These are phyloP conservation scores for Hyppa rectilinea DNA, from an alignment of 2,888 invertebrate genomes.

Conservation along the genomic window DNA sequence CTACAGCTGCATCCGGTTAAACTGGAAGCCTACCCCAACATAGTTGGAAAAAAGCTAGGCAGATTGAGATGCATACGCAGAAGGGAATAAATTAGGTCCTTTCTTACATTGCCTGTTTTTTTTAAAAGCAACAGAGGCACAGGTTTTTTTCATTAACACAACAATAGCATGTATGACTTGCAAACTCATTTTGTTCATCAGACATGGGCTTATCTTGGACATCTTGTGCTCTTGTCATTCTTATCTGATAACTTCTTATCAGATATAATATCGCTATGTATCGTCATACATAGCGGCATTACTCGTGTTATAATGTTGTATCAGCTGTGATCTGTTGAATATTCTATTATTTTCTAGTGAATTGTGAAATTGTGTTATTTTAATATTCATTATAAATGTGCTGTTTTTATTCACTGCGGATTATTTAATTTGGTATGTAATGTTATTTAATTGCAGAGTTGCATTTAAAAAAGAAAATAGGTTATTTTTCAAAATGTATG, in stretches of 20 bases:
- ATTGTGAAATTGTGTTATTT: neutral
- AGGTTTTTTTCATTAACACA: neutral
- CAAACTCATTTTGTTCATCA: neutral
- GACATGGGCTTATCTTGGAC: neutral
- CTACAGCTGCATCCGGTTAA: no score
- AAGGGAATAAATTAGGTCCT: no score
- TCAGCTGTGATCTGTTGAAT: constrained; percentile 15
- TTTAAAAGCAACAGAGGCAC: no score
- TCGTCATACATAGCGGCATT: constrained; percentile 24
- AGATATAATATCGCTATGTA: no score
- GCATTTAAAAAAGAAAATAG: neutral
- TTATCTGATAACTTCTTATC: constrained; percentile 53
- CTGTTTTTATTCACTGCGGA: neutral
- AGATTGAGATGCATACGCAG: no score
- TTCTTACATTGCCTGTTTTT: no score
- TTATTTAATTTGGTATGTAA: neutral
- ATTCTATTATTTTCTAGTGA: constrained; percentile 8
- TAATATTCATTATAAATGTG: no score
- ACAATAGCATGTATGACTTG: neutral
- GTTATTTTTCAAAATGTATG: neutral
- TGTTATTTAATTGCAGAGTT: neutral
- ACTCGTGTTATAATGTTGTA: neutral
- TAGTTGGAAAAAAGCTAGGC: no score
- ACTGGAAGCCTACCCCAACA: no score
- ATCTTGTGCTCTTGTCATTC: constrained; percentile 14